Evolutionary conservation across 2,888 invertebrate genomes (phyloP).

Genomic region (Coecobrya sp.): DNA sequence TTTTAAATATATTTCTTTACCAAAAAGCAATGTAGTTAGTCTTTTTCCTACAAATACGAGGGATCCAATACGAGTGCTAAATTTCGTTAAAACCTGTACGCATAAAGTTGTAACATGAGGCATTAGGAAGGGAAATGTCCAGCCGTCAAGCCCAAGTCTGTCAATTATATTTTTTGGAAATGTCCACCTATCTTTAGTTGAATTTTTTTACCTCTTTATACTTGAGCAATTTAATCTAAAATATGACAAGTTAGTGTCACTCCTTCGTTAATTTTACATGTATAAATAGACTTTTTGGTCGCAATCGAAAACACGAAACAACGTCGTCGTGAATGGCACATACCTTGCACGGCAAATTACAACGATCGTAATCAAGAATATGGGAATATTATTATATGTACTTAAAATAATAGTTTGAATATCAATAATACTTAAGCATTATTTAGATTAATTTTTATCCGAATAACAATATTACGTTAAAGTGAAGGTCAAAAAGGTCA

Average conservation of each 20-base stretch:
- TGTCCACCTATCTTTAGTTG: constrained; percentile 9
- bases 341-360: constrained; percentile 78
- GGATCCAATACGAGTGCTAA: constrained; percentile 57
- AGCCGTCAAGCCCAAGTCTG: constrained; percentile 26
- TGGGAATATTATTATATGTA: constrained; percentile 13
- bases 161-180: neutral
- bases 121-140: constrained; percentile 26
- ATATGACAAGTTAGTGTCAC: constrained; percentile 40
- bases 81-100: constrained; percentile 9
- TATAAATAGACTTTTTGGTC: constrained; percentile 67
- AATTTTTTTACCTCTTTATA: neutral
- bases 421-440: constrained; percentile 40
- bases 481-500: constrained; percentile 80
- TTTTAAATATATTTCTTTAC: neutral
- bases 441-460: neutral
- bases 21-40: neutral
- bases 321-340: constrained; percentile 80
- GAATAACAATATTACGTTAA: neutral
- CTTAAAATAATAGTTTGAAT: constrained; percentile 12
- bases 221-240: constrained; percentile 65
- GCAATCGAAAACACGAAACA: constrained; percentile 71
- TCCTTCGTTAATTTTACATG: neutral
- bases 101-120: neutral
- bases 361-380: constrained; percentile 34
- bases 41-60: constrained; percentile 2